These are phyloP conservation scores for Melanotaenia nigrans DNA, from an alignment of 2,797 vertebrate species.

Conservation along the genomic window DNA sequence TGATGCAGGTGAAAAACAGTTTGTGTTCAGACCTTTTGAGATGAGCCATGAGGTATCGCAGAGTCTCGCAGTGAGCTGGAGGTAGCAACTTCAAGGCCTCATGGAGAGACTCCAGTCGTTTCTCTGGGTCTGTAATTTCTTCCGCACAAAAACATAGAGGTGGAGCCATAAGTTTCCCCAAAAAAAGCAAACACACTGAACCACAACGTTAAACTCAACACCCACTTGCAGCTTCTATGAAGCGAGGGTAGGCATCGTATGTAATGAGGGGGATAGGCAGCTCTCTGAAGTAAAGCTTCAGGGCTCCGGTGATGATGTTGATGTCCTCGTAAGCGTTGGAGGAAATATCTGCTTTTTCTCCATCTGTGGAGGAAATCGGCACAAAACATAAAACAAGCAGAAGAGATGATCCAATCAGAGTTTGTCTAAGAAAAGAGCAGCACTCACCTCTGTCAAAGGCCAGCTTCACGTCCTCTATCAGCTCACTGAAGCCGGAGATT, in stretches of 20 bases:
- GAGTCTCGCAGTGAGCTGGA: conserved; percentile 95
- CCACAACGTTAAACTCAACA: conserved; percentile 28
- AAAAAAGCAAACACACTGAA: not conserved
- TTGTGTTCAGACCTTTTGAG: conserved; percentile 88
- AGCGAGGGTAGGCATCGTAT: conserved; percentile 96
- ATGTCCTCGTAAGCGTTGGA: conserved; percentile 97
- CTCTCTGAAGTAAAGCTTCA: conserved; percentile 99
- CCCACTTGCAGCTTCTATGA: conserved; percentile 97
- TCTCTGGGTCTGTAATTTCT: conserved; percentile 93
- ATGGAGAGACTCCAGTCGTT: conserved; percentile 93
- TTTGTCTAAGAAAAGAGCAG: not conserved
- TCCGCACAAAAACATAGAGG: conserved; percentile 3
- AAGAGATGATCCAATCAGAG: not conserved
- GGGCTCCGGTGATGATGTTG: conserved; percentile 98
- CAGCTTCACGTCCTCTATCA: conserved; percentile 99
- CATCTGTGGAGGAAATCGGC: conserved; percentile 81
- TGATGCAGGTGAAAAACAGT: not conserved
- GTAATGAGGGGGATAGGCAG: conserved; percentile 98
- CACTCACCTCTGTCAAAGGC: conserved; percentile 95
- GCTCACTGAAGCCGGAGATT: conserved; percentile 98
- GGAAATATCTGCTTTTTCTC: conserved; percentile 98
- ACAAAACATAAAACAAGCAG: not conserved
- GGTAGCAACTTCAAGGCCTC: conserved; percentile 95
- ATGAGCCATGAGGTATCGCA: conserved; percentile 98
- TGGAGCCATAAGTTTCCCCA: not conserved